Base-by-base conservation (phyloP, 2,113 vertebrate species). In the Neolamprologus ventralis region DNA sequence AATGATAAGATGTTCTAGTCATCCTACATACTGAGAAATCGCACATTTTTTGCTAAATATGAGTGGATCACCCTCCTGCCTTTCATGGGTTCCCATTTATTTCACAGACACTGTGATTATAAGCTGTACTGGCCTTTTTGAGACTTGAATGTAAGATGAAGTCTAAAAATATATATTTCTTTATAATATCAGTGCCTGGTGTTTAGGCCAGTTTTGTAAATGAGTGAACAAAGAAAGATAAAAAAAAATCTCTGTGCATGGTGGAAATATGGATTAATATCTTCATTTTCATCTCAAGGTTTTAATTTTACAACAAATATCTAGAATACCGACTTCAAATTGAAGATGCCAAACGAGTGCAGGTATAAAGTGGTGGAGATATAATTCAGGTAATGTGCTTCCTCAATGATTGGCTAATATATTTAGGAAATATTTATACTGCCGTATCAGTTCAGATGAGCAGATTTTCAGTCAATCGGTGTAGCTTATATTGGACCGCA, bases 401-500 rank as follows among this genome's bases (percentile, higher is more conserved):
- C 14, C 68, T 47, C 0, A 1, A 28, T 71, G 37, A 10, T 23
- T 71, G 65, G 21, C 37, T 45, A 42, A 71, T 42, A 45, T 71
- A 47, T 5, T 7, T 28, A 75, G 40, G 40, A 47, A 28, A 75
- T 75, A 33, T 45, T 17, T 73, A 45, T 73, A 26, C 21, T 4
- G 21, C 60, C 12, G 7, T 53, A 86, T 80, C 45, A 57, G 37
- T 54, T 83, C 63, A 84, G 71, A 78, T 40, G 73, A 81, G 84
- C 21, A 35, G 7, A 81, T 54, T 78, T 31, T 78, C 71, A 47
- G 23, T 78, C 28, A 78, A 86, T 86, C 83, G 7, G 23, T 9
- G 21, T 86, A 87, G 89, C 89, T 92, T 60, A 88, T 93, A 57
- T 93, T 80, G 73, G 75, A 84, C 58, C 45, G 49, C 16, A 28